These are phyloP conservation scores for Sebastes goodei DNA, from an alignment of 2,797 vertebrate species.

Conservation along the genomic window DNA sequence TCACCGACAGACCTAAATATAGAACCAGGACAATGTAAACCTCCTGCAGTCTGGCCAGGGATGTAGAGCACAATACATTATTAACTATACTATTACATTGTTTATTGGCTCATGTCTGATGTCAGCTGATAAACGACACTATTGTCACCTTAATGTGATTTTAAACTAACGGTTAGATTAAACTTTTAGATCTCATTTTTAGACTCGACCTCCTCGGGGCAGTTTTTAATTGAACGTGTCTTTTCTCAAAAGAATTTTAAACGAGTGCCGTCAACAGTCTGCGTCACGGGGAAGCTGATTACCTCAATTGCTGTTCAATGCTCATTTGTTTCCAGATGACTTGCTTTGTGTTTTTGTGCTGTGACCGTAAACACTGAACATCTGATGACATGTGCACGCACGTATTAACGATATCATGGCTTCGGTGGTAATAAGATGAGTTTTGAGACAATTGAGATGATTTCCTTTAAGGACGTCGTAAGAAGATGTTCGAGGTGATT, in stretches of 20 bases:
- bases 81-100: neutral
- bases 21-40: conserved; percentile 13
- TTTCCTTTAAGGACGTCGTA: neutral
- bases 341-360: conserved; percentile 57
- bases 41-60: neutral
- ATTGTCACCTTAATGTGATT: neutral
- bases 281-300: conserved; percentile 25
- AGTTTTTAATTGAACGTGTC: conserved; percentile 43
- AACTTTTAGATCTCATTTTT: neutral
- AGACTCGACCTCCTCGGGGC: neutral
- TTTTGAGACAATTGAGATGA: conserved; percentile 3
- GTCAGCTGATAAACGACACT: neutral
- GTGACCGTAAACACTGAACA: conserved; percentile 59
- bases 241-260: conserved; percentile 31
- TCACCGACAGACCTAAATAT: conserved; percentile 22
- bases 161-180: neutral
- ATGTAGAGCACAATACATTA: neutral
- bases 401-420: conserved; percentile 26
- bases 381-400: conserved; percentile 35
- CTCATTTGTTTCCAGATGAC: conserved; percentile 49
- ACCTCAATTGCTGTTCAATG: conserved; percentile 38
- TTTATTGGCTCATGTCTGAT: neutral
- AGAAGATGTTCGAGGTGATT: neutral
- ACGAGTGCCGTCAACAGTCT: conserved; percentile 15
- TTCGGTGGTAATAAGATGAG: neutral